phyloP scores from a whole-genome alignment of 2,113 vertebrate genomes.

The Aegithalos caudatus region DNA sequence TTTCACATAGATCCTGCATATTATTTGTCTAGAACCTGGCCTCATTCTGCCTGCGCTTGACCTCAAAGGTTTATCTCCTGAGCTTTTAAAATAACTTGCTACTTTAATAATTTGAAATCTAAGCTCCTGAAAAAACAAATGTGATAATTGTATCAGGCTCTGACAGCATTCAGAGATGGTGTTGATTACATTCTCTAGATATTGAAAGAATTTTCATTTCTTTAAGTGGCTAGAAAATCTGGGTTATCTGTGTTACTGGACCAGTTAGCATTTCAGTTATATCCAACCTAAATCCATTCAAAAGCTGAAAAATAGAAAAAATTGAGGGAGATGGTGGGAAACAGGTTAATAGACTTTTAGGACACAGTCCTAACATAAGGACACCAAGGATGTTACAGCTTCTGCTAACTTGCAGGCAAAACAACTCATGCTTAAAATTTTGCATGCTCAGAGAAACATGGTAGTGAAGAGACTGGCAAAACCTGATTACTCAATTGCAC shows the following conservation, averaged over 20 bases:
- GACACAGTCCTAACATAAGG: neutral
- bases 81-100: neutral
- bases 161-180: neutral
- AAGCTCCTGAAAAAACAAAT: neutral
- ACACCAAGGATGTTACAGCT: neutral
- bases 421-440: slow-evolving; percentile 17
- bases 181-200: neutral
- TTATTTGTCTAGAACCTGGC: neutral
- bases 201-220: neutral
- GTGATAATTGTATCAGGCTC: neutral
- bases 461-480: neutral
- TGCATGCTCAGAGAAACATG: neutral
- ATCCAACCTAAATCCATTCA: neutral
- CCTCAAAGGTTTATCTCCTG: neutral
- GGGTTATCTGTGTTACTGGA: neutral
- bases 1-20: neutral
- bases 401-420: neutral
- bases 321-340: neutral
- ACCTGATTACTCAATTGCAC: neutral
- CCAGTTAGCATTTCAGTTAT: neutral
- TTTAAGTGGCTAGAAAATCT: neutral
- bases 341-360: neutral
- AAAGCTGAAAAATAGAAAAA: neutral
- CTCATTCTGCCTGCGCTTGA: neutral
- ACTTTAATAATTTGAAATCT: neutral